Percentiles rank a stretch among this genome's conserved stretches.
Conservation (phyloP, 2,888 invertebrate species). For the Megalurothrips usitatus region DNA sequence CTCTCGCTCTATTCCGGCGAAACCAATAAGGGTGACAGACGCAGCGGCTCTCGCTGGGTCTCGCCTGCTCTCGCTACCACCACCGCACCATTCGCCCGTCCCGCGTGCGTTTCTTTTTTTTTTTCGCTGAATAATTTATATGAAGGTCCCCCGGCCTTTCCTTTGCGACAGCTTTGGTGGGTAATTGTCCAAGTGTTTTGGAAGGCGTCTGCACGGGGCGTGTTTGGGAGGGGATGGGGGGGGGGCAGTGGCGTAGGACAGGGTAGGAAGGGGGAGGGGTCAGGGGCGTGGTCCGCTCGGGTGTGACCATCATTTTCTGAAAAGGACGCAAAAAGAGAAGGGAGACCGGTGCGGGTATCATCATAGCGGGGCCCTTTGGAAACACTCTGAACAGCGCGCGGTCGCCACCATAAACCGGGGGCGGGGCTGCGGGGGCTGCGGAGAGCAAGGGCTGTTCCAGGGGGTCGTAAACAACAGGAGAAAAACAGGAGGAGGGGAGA, state of each 20-base stretch:
- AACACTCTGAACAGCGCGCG: too few species aligned
- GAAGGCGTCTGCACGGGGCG: not conserved
- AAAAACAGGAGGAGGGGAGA: too few species aligned
- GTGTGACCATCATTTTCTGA: too few species aligned
- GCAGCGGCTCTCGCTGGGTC: too few species aligned
- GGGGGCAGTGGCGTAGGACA: not conserved
- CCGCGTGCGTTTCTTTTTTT: not conserved
- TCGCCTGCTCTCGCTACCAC: too few species aligned
- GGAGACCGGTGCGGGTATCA: too few species aligned
- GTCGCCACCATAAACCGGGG: not conserved
- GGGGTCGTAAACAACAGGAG: too few species aligned
- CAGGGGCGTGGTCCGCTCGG: not conserved
- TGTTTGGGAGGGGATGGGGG: not conserved
- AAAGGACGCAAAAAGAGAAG: too few species aligned
- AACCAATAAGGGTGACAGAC: too few species aligned
- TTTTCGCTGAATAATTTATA: slow-evolving; percentile 17
- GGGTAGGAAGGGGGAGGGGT: too few species aligned
- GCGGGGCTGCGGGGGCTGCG: not conserved
- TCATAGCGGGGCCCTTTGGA: too few species aligned
- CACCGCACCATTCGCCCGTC: not conserved
- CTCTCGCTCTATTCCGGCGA: not conserved
- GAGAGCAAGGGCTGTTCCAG: not conserved
- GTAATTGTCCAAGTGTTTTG: slow-evolving; percentile 15
- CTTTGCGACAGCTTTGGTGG: slow-evolving; percentile 11
- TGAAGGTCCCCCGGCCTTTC: not conserved